Evolutionary conservation across 2,888 invertebrate species (phyloP), one percentile per base, ranked within the genome.

Genomic region (Julus scandinavius): DNA sequence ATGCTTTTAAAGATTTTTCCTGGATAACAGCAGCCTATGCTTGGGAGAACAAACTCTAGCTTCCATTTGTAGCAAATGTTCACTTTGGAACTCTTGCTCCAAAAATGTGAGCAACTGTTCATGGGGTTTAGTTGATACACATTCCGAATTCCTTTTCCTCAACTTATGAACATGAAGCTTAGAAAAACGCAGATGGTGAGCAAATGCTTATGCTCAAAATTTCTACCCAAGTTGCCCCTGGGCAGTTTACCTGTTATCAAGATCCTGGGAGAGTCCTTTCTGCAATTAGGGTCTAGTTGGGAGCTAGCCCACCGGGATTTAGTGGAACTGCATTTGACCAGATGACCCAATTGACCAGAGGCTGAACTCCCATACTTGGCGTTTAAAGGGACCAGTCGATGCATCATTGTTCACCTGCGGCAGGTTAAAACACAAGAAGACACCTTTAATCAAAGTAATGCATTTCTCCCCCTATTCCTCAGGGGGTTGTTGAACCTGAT

Each of bases 191-290:
- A 45, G 6, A 45, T 45, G 41, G 2, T 45, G 41, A 45, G 41
- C 6, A 45, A 45, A 45, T 45, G 41, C 41, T 45, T 6, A 45
- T 45, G 41, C 41, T 45, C 41, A 6, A 45, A 45, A 5, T 45
- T 45, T 45, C 6, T 45, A 5, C 41, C 41, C 2, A 45, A n/a
- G n/a, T n/a, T n/a, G 41, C 2, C 41, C 41, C 41, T 45, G n/a
- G n/a, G n/a, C n/a, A n/a, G n/a, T 45, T 45, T 45, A 45, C 80
- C 80, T 80, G 80, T 80, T 38, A 80, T 80, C 38, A 80, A 80
- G 11, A 80, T 80, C 80, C 80, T 80, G 13, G 80, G 80, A 2
- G 80, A 80, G 9, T 80, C 38, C 20, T 80, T 80, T 29, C 38
- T 20, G 13, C 38, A 4, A 38, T 13, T 13, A 11, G 38, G 29